Conservation (phyloP, 2,797 vertebrate genomes). For the Mycteria americana region DNA sequence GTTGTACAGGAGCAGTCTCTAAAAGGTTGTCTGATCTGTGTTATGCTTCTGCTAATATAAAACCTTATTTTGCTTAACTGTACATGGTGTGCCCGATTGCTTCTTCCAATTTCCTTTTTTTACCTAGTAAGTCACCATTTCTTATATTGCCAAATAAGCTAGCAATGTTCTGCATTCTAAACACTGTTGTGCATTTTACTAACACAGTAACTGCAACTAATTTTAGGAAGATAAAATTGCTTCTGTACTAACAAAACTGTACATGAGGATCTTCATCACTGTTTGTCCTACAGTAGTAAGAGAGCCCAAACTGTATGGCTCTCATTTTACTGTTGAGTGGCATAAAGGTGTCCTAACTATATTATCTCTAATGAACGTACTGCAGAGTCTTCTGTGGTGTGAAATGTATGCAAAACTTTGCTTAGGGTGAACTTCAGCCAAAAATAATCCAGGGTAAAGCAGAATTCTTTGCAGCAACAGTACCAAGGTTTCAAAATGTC, state of each 20-base stretch:
- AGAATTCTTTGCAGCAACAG: neutral
- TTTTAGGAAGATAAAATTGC: neutral
- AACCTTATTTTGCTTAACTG: neutral
- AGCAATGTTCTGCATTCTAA: neutral
- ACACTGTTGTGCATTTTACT: constrained; percentile 21
- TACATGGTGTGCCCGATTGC: neutral
- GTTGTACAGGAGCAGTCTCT: neutral
- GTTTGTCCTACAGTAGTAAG: neutral
- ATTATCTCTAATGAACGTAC: neutral
- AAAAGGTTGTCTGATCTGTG: neutral
- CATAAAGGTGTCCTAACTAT: neutral
- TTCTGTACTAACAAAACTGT: neutral
- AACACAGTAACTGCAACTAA: constrained; percentile 48
- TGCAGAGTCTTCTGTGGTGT: neutral
- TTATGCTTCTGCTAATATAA: constrained; percentile 21
- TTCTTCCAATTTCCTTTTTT: neutral
- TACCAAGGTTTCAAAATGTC: neutral
- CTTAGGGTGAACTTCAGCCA: neutral
- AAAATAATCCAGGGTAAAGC: neutral
- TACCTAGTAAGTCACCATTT: neutral
- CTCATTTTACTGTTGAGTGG: neutral
- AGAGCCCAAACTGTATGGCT: neutral
- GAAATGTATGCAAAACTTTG: neutral
- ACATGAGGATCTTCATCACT: neutral
- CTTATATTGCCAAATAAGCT: neutral